phyloP scores from a whole-genome alignment of 2,888 invertebrate species.

The Tolmerus cingulatus region DNA sequence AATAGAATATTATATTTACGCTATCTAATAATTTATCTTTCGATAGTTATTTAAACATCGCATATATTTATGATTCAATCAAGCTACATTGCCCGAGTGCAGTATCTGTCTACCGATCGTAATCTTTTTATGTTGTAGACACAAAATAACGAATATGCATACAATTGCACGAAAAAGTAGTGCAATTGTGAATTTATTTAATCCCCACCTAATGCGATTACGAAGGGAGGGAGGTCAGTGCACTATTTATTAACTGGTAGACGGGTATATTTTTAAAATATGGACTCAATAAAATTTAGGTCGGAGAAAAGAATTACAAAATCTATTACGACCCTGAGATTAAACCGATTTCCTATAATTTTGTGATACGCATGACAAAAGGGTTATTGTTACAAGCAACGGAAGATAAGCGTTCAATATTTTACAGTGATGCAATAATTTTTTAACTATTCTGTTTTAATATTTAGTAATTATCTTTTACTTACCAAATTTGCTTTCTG shows the following conservation, averaged over 20 bases:
- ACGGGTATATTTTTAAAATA: background rate
- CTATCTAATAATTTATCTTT: too few species aligned
- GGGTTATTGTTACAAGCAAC: too few species aligned
- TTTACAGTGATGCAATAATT: background rate
- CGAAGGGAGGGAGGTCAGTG: background rate
- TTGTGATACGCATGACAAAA: background rate
- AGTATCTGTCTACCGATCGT: background rate
- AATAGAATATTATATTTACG: too few species aligned
- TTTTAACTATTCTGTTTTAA: too few species aligned
- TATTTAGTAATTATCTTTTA: constrained; percentile 12
- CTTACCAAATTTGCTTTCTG: constrained; percentile 65
- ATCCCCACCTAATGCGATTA: background rate
- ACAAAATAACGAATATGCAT: background rate
- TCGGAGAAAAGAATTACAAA: too few species aligned
- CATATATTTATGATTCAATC: background rate
- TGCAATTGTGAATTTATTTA: background rate
- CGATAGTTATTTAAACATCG: too few species aligned
- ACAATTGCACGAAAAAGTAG: too few species aligned
- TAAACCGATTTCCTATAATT: background rate
- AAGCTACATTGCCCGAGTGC: background rate
- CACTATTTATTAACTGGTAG: background rate
- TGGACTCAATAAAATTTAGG: background rate
- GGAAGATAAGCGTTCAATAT: background rate
- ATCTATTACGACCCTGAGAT: background rate
- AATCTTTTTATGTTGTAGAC: background rate